phyloP scores from a whole-genome alignment of 2,113 vertebrate genomes.

The Rousettus leschenaultii region DNA sequence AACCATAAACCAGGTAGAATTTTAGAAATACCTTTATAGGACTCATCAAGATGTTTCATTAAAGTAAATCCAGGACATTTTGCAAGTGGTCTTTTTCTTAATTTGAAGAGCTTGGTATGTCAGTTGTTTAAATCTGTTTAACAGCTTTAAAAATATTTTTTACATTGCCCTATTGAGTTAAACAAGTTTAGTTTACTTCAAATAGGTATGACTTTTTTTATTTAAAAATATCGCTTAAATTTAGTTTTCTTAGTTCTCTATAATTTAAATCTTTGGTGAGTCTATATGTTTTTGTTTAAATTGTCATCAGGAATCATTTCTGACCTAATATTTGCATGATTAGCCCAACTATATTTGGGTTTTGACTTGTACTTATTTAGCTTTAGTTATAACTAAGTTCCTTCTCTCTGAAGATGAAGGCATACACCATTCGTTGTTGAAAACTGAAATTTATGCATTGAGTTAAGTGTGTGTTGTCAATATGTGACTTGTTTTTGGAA shows the following conservation, averaged over 20 bases:
- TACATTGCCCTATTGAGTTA: background rate
- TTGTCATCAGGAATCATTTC: background rate
- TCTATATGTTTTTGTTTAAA: constrained; percentile 7
- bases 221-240: background rate
- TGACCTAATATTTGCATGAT: background rate
- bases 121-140: background rate
- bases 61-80: constrained; percentile 4
- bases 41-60: background rate
- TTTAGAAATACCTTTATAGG: background rate
- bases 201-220: background rate
- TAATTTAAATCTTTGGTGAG: background rate
- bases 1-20: background rate
- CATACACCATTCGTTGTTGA: background rate
- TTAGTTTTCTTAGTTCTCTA: background rate
- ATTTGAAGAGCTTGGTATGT: background rate
- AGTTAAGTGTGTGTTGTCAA: background rate
- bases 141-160: background rate
- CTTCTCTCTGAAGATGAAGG: background rate
- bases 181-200: background rate
- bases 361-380: background rate
- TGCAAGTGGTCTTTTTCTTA: background rate
- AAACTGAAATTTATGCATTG: background rate
- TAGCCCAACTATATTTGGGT: constrained; percentile 4
- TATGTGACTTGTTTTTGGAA: background rate
- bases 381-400: background rate